Conservation (phyloP, 2,113 vertebrate species). For the Forbesichthys papilliferus region DNA sequence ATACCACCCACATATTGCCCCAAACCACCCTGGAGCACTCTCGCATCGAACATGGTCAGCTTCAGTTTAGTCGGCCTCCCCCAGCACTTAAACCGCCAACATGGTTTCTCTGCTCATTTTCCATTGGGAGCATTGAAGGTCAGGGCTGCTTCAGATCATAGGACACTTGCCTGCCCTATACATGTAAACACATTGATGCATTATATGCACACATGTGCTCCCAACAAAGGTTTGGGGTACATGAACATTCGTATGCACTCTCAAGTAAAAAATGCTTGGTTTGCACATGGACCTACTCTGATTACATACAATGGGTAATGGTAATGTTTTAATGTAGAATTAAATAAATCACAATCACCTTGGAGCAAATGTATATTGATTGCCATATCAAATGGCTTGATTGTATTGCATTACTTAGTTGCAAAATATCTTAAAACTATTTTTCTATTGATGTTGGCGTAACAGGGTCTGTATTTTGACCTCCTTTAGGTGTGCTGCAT, state of each 20-base stretch:
- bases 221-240: background rate
- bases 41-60: background rate
- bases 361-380: no score
- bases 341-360: no score
- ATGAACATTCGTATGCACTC: slow-evolving; percentile 11
- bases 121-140: slow-evolving; percentile 44
- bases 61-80: background rate
- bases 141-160: slow-evolving; percentile 36
- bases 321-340: no score
- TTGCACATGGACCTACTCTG: background rate
- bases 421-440: no score
- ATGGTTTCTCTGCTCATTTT: slow-evolving; percentile 1
- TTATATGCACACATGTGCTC: slow-evolving; percentile 16
- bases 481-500: no score
- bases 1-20: slow-evolving; percentile 42
- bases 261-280: background rate
- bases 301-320: background rate
- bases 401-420: no score
- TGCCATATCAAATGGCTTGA: no score
- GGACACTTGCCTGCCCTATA: slow-evolving; percentile 40
- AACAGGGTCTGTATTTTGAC: no score
- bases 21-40: background rate
- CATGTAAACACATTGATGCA: slow-evolving; percentile 35
- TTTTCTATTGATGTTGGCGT: no score
- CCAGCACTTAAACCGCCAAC: background rate